Base-by-base conservation (phyloP, 2,797 vertebrate species). In the Phoeniculus purpureus region DNA sequence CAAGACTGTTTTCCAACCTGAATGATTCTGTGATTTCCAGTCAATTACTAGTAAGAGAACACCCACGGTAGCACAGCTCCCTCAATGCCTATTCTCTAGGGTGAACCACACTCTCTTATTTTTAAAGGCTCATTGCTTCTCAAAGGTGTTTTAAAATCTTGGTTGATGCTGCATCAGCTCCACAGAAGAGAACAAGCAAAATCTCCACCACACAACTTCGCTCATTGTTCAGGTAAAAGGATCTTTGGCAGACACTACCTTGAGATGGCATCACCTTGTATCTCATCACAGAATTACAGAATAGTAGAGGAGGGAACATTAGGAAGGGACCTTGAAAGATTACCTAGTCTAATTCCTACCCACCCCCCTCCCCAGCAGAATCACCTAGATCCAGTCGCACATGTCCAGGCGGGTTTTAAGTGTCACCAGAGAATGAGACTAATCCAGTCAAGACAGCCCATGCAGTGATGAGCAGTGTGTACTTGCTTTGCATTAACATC, bases 31-130 rank as follows among this genome's bases (percentile, higher is more conserved):
- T n/a, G n/a, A n/a, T 95, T 97, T 97, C 94, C 96, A 97, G 96
- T 94, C 96, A 92, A 93, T 87, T 94, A 95, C 95, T 94, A 74
- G 91, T 89, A 95, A 92, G 93, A 96, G 93, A 96, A 95, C 70
- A 93, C 91, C 88, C 80, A 16, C 34, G 79, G 89, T 90, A 95
- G 92, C 94, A 90, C 34, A 51, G 95, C 92, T 97, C 92, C 90
- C 85, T 97, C 95, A 72, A 27, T 67, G 94, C 68, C 58, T 93
- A 81, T 81, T 93, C 90, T 85, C 86, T 34, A 79, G 86, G 67
- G 40, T 47, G 78, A 60, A 55, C 64, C 58, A 31, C 16, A 74
- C 26, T 85, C 55, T 45, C 34, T 76, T 70, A 47, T 59, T 92
- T 90, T 92, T 77, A 62, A 85, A 91, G 83, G 66, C 73, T 91